Base-by-base conservation (phyloP, 53 echinoderm and acorn worm genomes). In the Paracentrotus lividus region DNA sequence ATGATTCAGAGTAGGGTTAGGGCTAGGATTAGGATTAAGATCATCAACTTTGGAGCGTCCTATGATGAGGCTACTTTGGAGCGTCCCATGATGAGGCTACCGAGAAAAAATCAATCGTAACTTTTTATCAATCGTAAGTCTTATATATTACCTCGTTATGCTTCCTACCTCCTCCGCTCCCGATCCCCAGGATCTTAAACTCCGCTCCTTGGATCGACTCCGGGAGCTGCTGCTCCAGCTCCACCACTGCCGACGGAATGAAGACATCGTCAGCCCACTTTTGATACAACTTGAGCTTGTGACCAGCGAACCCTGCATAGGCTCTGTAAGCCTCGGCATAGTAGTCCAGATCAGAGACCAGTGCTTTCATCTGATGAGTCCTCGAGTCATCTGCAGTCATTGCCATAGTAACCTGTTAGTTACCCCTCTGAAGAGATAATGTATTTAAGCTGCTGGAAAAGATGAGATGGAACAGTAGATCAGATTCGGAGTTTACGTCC, bases 211-310 rank as follows among this genome's bases (percentile, higher is more conserved):
- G 36, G 21, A 76, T 36, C 15, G 14, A 42, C 3, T 20, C 38
- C 10, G 33, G 77, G 24, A 76, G 77, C 42, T 40, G 18, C 5
- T 76, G 36, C n/a, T n/a, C n/a, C n/a, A n/a, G n/a, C n/a, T n/a
- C n/a, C n/a, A n/a, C n/a, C 38, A 34, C 77, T 16, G 77, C 77
- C 6, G 24, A 20, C 33, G 77, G 77, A 42, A 42, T 16, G 38
- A 76, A 76, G 42, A 42, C 42, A 15, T 76, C 77, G 77, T 76
- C 77, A 18, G 77, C 40, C 77, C 77, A 76, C 27, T 76, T 76
- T 40, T 76, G 38, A 42, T 76, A 76, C 10, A 38, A 24, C 77
- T 36, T 42, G 77, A 76, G 33, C 38, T 76, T 76, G 15, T 76
- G 36, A 14, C 42, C 38, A 12, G 33, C 33, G 77, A 76, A 76